These are phyloP conservation scores for Heliconius congener DNA, from an alignment of 1,140 invertebrate species.

Conservation along the genomic window DNA sequence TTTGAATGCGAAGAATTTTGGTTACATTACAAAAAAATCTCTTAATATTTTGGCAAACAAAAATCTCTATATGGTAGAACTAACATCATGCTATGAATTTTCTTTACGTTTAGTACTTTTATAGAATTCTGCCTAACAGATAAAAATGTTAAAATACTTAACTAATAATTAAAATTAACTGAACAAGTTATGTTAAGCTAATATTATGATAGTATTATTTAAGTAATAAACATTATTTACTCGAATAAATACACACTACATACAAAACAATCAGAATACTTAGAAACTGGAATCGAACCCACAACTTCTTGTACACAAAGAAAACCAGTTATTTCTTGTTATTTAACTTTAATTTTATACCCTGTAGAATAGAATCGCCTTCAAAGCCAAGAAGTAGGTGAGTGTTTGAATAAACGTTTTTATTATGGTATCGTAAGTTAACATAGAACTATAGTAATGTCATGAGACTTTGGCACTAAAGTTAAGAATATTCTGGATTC, in stretches of 20 bases:
- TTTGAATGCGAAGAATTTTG: too few species aligned
- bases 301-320: background rate
- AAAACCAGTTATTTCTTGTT: background rate
- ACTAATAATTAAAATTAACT: too few species aligned
- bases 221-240: too few species aligned
- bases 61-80: background rate
- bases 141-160: background rate
- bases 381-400: slow-evolving; percentile 13
- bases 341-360: slow-evolving; percentile 11
- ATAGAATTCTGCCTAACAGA: background rate
- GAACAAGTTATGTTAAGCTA: too few species aligned
- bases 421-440: background rate
- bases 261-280: background rate
- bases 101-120: too few species aligned
- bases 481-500: slow-evolving; percentile 1
- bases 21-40: too few species aligned
- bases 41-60: background rate
- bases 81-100: too few species aligned
- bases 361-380: slow-evolving; percentile 13
- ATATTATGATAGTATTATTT: too few species aligned
- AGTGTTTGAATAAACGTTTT: slow-evolving; percentile 12
- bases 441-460: background rate
- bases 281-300: background rate
- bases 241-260: background rate
- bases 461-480: background rate